Conservation (phyloP, 37 sponge, comb jelly and placozoan genomes). For the Spongilla lacustris region DNA sequence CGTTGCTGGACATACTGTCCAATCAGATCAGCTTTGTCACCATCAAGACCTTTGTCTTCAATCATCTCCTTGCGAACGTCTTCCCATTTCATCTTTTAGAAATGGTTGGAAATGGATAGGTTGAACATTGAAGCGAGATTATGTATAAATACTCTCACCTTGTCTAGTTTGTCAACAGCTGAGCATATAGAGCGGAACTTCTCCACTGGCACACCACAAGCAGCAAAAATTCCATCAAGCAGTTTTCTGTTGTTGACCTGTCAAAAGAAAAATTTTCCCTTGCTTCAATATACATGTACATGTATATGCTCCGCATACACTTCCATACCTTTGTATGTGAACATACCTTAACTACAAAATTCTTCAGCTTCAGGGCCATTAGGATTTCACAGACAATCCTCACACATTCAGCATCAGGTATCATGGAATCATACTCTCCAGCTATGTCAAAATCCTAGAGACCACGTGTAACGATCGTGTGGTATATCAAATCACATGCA, state of each 20-base stretch:
- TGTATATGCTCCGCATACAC: too few relatives aligned
- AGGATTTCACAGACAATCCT: constrained; percentile 71
- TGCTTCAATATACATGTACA: too few relatives aligned
- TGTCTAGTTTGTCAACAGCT: constrained; percentile 86
- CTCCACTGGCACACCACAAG: constrained; percentile 68
- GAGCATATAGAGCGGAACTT: constrained; percentile 74
- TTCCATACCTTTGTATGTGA: too few relatives aligned
- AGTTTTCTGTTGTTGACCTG: constrained; percentile 78
- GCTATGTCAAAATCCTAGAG: constrained; percentile 77
- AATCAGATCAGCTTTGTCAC: constrained; percentile 68
- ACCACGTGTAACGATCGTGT: too few relatives aligned
- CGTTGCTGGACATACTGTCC: constrained; percentile 59
- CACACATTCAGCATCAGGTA: constrained; percentile 76
- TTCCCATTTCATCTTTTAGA: not conserved
- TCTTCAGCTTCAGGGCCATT: constrained; percentile 37
- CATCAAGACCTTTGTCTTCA: constrained; percentile 55
- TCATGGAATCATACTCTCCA: constrained; percentile 74
- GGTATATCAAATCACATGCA: too few relatives aligned
- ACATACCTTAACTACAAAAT: constrained; percentile 64
- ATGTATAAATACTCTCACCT: too few relatives aligned
- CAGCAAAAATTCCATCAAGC: constrained; percentile 78
- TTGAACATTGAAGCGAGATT: not conserved
- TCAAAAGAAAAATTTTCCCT: not conserved
- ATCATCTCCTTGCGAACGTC: constrained; percentile 64
- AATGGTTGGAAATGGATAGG: too few relatives aligned